Percentiles rank a stretch among this genome's conserved stretches.
Conservation (phyloP, 2,888 invertebrate species). For the Sympetrum striolatum region DNA sequence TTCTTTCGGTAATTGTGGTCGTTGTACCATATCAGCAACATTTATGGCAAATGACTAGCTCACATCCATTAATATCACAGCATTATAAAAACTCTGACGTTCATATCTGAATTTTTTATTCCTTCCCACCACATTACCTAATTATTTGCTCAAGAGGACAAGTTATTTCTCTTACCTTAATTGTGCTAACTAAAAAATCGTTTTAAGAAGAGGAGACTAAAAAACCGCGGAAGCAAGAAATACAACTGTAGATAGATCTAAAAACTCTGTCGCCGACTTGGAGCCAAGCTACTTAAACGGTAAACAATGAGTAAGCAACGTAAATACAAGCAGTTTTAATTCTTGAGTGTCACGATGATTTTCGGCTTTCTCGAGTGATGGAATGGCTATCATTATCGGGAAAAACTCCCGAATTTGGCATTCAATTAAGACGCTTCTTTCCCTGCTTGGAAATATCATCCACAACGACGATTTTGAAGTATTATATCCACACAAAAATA, state of each 20-base stretch:
- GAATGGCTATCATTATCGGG: background rate
- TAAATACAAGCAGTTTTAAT: background rate
- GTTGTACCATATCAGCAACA: too few species aligned
- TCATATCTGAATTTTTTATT: background rate
- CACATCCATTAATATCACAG: too few species aligned
- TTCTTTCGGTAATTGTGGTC: too few species aligned
- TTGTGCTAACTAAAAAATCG: too few species aligned
- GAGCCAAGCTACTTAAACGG: background rate
- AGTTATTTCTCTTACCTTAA: too few species aligned
- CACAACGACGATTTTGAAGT: too few species aligned
- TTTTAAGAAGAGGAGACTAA: background rate
- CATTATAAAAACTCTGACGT: too few species aligned
- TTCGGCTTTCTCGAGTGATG: background rate
- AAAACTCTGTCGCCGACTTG: background rate
- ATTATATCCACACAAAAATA: too few species aligned
- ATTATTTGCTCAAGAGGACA: background rate
- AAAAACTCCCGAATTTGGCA: background rate
- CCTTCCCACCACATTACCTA: background rate
- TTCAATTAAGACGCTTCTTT: background rate
- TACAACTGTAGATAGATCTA: too few species aligned
- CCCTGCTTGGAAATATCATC: too few species aligned
- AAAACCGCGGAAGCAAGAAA: background rate
- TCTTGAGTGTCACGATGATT: background rate
- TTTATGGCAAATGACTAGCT: too few species aligned
- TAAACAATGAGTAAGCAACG: background rate